Base-by-base conservation (phyloP, 2,797 vertebrate species). In the Acanthurus tractus region DNA sequence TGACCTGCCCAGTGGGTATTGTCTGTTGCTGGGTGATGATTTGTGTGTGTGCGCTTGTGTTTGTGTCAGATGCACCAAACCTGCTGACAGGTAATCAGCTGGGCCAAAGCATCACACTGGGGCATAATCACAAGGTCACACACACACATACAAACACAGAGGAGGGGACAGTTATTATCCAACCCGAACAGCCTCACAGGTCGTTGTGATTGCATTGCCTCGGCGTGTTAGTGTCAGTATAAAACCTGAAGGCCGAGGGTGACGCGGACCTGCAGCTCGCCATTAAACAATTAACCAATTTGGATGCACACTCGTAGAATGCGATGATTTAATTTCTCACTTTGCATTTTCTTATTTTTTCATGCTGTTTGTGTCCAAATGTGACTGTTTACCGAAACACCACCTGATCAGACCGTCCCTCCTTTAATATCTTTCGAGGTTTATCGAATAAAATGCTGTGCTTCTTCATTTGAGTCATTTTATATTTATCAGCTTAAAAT, bases 31-130 rank as follows among this genome's bases (percentile, higher is more conserved):
- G 42, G 79, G 75, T 74, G 53, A 71, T 78, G 49, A 79, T 77
- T 64, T 85, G 68, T 80, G 64, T 66, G 72, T 46, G 63, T 69
- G 69, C 82, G 66, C 80, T 55, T 46, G 42, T 42, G 57, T 63
- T 8, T 71, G 78, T 86, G 81, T 89, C 82, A 86, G 81, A 77
- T 78, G 86, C 86, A 88, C 85, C 88, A 82, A 87, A 88, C 91
- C 90, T 87, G 92, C 90, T 94, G 94, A 95, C 94, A 95, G 90
- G 92, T 94, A 95, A 95, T 95, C 93, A 95, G 89, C 87, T 42
- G 11, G 86, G 87, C 92, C 83, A 91, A 90, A 91, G 92, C 83
- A 84, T 87, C 90, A 85, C 86, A 87, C 88, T 80, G 78, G 81
- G 89, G 82, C 85, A 87, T 92, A 86, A 90, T 93, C 85, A 83